Evolutionary conservation across 2,888 invertebrate species (phyloP).

Genomic region (Dynastes hyllus): DNA sequence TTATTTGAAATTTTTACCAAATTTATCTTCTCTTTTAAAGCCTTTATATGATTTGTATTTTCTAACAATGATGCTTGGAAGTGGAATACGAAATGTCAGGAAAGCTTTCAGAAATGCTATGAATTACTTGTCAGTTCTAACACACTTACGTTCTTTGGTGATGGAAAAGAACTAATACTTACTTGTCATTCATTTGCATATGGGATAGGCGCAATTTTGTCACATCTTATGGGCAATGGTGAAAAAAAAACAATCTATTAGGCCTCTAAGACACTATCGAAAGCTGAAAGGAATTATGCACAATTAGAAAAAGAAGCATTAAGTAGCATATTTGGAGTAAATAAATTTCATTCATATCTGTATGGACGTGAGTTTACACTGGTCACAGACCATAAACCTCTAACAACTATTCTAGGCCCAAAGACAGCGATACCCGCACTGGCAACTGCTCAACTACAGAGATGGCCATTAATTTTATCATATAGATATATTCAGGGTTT

Average conservation of each 20-base stretch:
- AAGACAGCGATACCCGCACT: constrained; percentile 61
- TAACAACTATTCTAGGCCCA: constrained; percentile 11
- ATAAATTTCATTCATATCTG: constrained; percentile 34
- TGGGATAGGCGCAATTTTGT: constrained; percentile 25
- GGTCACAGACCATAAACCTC: constrained; percentile 34
- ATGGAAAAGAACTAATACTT: constrained; percentile 7
- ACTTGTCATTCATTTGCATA: constrained; percentile 26
- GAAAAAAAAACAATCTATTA: constrained; percentile 51
- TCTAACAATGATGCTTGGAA: background rate
- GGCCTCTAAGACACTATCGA: constrained; percentile 49
- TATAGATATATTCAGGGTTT: constrained; percentile 47
- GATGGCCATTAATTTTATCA: constrained; percentile 50
- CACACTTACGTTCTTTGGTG: background rate
- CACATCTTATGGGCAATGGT: constrained; percentile 7
- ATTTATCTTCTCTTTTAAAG: too few species aligned
- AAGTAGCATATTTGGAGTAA: constrained; percentile 33
- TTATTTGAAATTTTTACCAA: too few species aligned
- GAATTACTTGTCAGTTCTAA: constrained; percentile 5
- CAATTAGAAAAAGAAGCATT: constrained; percentile 54
- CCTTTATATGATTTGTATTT: too few species aligned
- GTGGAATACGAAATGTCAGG: too few species aligned
- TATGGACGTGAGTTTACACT: constrained; percentile 46
- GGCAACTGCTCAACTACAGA: constrained; percentile 59
- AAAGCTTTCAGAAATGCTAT: background rate
- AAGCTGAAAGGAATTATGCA: constrained; percentile 48